phyloP scores from a whole-genome alignment of 2,797 vertebrate genomes.

The Acanthopagrus latus region DNA sequence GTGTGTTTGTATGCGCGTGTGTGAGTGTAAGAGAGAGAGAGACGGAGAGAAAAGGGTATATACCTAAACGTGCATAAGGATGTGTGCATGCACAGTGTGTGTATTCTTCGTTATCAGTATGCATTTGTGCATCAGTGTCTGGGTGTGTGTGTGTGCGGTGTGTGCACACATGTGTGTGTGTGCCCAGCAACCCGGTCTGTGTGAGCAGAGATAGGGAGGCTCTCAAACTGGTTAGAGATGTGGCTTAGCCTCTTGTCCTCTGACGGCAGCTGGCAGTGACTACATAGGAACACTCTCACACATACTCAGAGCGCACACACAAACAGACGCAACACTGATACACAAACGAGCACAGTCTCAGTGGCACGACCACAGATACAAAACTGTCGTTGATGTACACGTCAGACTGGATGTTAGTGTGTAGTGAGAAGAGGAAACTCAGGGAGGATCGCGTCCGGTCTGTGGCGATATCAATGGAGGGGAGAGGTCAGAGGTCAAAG shows the following conservation, averaged over 20 bases:
- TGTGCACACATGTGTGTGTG: constrained; percentile 3
- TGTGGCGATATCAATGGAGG: constrained; percentile 26
- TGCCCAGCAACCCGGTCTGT: constrained; percentile 54
- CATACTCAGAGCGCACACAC: constrained; percentile 11
- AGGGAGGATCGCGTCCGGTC: not conserved
- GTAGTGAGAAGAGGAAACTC: not conserved
- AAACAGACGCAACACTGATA: constrained; percentile 1
- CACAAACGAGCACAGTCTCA: constrained; percentile 16
- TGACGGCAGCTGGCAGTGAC: constrained; percentile 58
- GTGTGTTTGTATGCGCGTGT: constrained; percentile 9
- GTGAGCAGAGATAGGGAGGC: constrained; percentile 69
- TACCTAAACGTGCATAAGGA: constrained; percentile 47
- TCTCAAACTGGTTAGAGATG: constrained; percentile 67
- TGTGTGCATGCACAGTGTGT: constrained; percentile 32
- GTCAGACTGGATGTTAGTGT: constrained; percentile 15
- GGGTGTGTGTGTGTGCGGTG: constrained; percentile 3
- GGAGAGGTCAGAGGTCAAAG: constrained; percentile 58
- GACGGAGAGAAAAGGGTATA: constrained; percentile 34
- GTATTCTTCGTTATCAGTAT: constrained; percentile 22
- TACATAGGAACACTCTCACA: constrained; percentile 44
- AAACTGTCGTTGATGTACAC: not conserved
- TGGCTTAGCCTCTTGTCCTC: constrained; percentile 74
- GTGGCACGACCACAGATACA: constrained; percentile 32
- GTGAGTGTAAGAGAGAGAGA: constrained; percentile 8
- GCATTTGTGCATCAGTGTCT: constrained; percentile 1